phyloP scores from a whole-genome alignment of 2,888 invertebrate species.

The Macropis europaea region DNA sequence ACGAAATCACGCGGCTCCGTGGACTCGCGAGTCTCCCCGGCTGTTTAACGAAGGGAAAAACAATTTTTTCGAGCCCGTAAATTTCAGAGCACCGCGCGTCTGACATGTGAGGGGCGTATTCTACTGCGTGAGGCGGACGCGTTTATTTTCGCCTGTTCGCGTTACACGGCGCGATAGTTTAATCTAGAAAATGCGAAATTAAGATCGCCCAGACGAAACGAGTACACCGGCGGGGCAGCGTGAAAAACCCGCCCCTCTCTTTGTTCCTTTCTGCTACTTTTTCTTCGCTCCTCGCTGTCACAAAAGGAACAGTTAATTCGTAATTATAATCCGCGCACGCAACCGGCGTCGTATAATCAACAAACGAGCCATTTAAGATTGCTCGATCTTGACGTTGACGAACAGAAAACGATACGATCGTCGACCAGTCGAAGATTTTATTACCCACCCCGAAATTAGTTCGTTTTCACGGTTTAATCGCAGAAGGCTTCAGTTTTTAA shows the following conservation, averaged over 20 bases:
- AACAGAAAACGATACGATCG: no score
- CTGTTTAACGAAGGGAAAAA: background rate
- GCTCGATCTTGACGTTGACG: no score
- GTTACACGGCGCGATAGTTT: slow-evolving; percentile 31
- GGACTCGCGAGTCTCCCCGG: no score
- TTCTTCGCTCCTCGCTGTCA: no score
- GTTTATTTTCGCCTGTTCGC: slow-evolving; percentile 20
- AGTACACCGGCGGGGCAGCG: background rate
- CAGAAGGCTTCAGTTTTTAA: background rate
- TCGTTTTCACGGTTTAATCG: background rate
- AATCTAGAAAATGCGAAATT: slow-evolving; percentile 35
- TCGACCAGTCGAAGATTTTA: no score
- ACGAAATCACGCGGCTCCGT: no score
- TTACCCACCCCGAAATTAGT: background rate
- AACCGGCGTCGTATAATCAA: no score
- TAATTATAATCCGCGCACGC: slow-evolving; percentile 4
- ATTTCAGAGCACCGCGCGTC: slow-evolving; percentile 11
- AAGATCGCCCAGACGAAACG: slow-evolving; percentile 1
- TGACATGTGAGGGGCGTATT: slow-evolving; percentile 30
- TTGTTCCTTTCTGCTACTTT: no score
- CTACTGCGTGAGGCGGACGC: slow-evolving; percentile 24
- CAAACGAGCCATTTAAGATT: no score
- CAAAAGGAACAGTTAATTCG: slow-evolving; percentile 9
- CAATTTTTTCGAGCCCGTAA: background rate
- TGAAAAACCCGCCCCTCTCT: slow-evolving; percentile 2